These are phyloP conservation scores for Muricea muricata DNA, from an alignment of 92 coral and sea anemone genomes.

Conservation along the genomic window DNA sequence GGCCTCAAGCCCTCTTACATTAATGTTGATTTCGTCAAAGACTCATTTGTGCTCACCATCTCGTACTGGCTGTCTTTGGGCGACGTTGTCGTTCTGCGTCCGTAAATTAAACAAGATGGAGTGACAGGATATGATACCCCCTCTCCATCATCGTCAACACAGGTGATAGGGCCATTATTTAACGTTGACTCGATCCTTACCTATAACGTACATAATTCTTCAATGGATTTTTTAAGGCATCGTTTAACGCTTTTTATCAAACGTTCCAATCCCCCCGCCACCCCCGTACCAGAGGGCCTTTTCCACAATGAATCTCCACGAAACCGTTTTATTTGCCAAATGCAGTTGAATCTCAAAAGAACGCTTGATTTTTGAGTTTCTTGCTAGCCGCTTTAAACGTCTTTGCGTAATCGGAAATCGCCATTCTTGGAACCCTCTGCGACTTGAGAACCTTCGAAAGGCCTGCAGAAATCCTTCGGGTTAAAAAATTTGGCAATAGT, in stretches of 20 bases:
- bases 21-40: not conserved
- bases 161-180: not conserved
- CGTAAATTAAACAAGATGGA: conserved; percentile 8
- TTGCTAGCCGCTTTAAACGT: no score
- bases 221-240: no score
- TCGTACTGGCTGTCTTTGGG: conserved; percentile 27
- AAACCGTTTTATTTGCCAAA: no score
- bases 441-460: conserved; percentile 59
- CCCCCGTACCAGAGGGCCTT: no score
- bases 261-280: no score
- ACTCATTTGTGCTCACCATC: conserved; percentile 26
- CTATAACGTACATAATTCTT: not conserved
- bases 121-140: not conserved
- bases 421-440: no score
- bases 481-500: conserved; percentile 38
- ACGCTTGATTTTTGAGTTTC: no score
- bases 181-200: not conserved
- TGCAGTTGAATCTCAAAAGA: no score
- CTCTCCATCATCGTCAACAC: not conserved
- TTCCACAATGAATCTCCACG: no score
- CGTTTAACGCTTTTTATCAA: no score
- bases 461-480: conserved; percentile 57
- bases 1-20: no score
- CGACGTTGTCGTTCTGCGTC: not conserved
- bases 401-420: no score